Percentiles rank a stretch among this genome's conserved stretches.
phyloP scores from a whole-genome alignment of 2,113 vertebrate genomes.

The Epinephelus moara region DNA sequence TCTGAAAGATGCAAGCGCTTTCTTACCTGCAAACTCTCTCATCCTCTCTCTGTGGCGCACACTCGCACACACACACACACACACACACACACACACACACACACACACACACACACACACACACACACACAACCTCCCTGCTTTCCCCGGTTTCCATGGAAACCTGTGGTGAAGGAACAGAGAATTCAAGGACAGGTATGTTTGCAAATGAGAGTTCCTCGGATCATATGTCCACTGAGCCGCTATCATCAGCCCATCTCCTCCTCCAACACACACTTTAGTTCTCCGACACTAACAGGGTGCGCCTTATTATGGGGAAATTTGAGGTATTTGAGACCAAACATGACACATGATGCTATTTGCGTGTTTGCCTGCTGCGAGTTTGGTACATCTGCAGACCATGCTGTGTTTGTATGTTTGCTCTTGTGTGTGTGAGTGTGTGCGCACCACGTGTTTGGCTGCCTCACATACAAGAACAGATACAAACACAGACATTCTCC shows the following conservation, averaged over 20 bases:
- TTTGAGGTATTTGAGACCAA: slow-evolving; percentile 22
- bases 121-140: slow-evolving; percentile 52
- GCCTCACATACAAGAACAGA: slow-evolving; percentile 58
- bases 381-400: slow-evolving; percentile 71
- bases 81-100: slow-evolving; percentile 29
- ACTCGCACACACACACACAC: slow-evolving; percentile 9
- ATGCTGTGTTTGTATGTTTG: slow-evolving; percentile 62
- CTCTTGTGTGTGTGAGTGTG: background rate
- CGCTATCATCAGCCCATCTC: slow-evolving; percentile 38
- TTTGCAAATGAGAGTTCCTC: slow-evolving; percentile 76
- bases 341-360: slow-evolving; percentile 41
- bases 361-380: slow-evolving; percentile 35
- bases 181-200: slow-evolving; percentile 84
- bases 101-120: slow-evolving; percentile 17
- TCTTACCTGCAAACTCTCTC: slow-evolving; percentile 61
- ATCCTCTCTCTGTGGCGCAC: slow-evolving; percentile 15
- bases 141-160: slow-evolving; percentile 81
- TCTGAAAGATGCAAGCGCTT: slow-evolving; percentile 59
- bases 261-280: slow-evolving; percentile 9
- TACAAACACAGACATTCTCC: slow-evolving; percentile 72
- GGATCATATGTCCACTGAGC: slow-evolving; percentile 55
- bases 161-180: slow-evolving; percentile 75
- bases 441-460: slow-evolving; percentile 63
- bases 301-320: slow-evolving; percentile 13
- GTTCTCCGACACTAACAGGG: background rate